A percentile compares a stretch with the other conserved stretches of the same genome.
phyloP scores from a whole-genome alignment of 1,140 invertebrate genomes.

The silkworm (Bombyx mori) region ASM3026992v2 NC_085127.1:8653501-8654000 shows the following conservation, averaged over 20 bases:
- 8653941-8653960: conserved; percentile 73
- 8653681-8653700: conserved; percentile 17
- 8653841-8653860: conserved; percentile 73
- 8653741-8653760: conserved; percentile 67
- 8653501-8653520: conserved; percentile 91
- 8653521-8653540: conserved; percentile 90
- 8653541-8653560: conserved; percentile 93
- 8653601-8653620: conserved; percentile 84
- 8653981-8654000: conserved; percentile 42
- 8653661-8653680: conserved; percentile 24
- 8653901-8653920: conserved; percentile 61
- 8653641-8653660: conserved; percentile 82
- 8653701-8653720: conserved; percentile 50
- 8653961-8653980: conserved; percentile 70
- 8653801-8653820: conserved; percentile 82
- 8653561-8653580: conserved; percentile 90
- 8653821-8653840: conserved; percentile 87
- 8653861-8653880: conserved; percentile 72
- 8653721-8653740: conserved; percentile 63
- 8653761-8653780: conserved; percentile 72
- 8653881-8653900: conserved; percentile 71
- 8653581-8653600: conserved; percentile 93
- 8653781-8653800: conserved; percentile 69
- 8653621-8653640: conserved; percentile 84
- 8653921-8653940: conserved; percentile 65